Percentiles rank a stretch among this genome's conserved stretches.
phyloP scores from a whole-genome alignment of 2,113 vertebrate genomes.

The Oenanthe melanoleuca region DNA sequence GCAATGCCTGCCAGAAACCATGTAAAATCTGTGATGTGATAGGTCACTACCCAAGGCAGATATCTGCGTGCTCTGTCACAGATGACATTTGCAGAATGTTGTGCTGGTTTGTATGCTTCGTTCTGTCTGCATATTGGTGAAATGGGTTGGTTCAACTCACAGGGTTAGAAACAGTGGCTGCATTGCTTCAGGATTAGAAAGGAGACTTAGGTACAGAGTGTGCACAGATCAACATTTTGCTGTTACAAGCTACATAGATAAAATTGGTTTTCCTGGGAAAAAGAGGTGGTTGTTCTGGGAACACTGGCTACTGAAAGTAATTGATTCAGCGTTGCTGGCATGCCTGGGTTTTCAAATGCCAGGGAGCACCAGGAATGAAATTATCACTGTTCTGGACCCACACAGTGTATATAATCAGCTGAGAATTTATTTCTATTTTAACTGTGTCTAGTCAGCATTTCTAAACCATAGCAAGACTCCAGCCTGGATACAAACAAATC shows the following conservation, averaged over 20 bases:
- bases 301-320: background rate
- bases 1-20: background rate
- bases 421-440: slow-evolving; percentile 34
- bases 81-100: background rate
- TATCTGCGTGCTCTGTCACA: background rate
- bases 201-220: background rate
- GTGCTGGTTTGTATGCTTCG: background rate
- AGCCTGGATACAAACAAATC: background rate
- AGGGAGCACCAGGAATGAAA: slow-evolving; percentile 13
- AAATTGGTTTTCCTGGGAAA: background rate
- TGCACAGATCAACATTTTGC: background rate
- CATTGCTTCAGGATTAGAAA: background rate
- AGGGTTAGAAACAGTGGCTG: background rate
- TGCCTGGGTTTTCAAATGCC: background rate
- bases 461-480: background rate
- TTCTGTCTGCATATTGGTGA: background rate
- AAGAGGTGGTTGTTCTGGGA: background rate
- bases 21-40: background rate
- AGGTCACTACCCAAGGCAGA: background rate
- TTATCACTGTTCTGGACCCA: background rate
- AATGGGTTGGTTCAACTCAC: background rate
- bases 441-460: slow-evolving; percentile 7
- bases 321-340: background rate
- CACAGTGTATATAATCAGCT: background rate
- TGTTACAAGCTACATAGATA: background rate